Evolutionary conservation across 2,113 vertebrate species (phyloP), one percentile per base, ranked within the genome.

Genomic region (Toxotes chatareus): DNA sequence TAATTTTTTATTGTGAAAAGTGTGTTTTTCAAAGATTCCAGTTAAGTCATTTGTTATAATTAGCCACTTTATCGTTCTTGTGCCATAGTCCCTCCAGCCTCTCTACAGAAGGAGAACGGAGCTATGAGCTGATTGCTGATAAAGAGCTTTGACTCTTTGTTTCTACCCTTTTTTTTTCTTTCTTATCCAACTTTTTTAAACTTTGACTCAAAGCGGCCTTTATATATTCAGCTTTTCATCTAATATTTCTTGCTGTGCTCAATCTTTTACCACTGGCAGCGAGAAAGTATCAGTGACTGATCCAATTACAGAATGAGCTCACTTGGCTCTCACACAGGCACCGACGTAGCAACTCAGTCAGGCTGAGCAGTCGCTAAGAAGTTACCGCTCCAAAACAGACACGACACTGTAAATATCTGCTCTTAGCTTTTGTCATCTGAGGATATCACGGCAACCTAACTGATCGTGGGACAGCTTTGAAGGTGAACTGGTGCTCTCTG

Each of bases 251-350:
- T 36, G 32, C 60, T 11, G 12, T 10, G 60, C 63, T 42, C 8
- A n/a, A 7, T 76, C 67, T 55, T 76, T 7, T 36, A 71, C 21
- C 32, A 56, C 66, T 89, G 85, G 69, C 83, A 88, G 62, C 27
- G 31, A 74, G 19, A 70, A 82, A 56, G 72, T 80, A 83, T 89
- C 85, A 68, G 57, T 82, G 77, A 74, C 89, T 82, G 79, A 87
- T 88, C 79, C 73, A 79, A 74, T 90, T 89, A 84, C 75, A 72
- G 68, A 80, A 60, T 80, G 64, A 62, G 68, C 68, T 87, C 27
- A 79, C 51, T 72, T 88, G 80, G 82, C 76, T 86, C 56, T 19
- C 69, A 31, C 27, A 69, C 76, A 65, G 70, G n/a, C 79, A 12
- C 16, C 21, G 46, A 59, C 67, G 63, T 36, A 85, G 38, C 44